Evolutionary conservation across 2,888 invertebrate species (phyloP).

Genomic region (Helleia helle): DNA sequence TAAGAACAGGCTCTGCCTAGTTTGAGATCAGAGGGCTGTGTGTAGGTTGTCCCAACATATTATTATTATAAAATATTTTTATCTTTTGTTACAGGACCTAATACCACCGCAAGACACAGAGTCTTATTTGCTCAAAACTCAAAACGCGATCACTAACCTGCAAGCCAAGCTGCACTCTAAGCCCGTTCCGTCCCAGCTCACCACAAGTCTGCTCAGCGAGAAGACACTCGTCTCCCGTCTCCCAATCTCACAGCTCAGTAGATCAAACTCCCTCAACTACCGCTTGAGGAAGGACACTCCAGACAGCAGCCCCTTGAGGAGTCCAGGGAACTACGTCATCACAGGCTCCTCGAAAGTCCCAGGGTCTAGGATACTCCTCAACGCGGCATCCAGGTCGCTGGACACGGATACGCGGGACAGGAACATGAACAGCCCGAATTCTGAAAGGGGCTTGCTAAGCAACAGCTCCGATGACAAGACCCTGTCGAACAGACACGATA

Average conservation of each 20-base stretch:
- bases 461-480: slow-evolving; percentile 67
- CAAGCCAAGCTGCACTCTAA: slow-evolving; percentile 72
- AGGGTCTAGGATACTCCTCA: slow-evolving; percentile 46
- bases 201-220: slow-evolving; percentile 58
- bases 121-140: slow-evolving; percentile 73
- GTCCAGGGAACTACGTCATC: slow-evolving; percentile 63
- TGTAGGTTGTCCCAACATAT: too few species aligned
- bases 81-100: slow-evolving; percentile 58
- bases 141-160: slow-evolving; percentile 75
- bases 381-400: slow-evolving; percentile 51
- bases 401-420: slow-evolving; percentile 50
- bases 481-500: slow-evolving; percentile 53
- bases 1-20: too few species aligned
- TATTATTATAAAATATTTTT: too few species aligned
- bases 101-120: slow-evolving; percentile 69
- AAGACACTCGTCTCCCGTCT: slow-evolving; percentile 59
- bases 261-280: slow-evolving; percentile 66
- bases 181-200: slow-evolving; percentile 46
- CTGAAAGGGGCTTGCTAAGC: slow-evolving; percentile 44
- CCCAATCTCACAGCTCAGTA: slow-evolving; percentile 57
- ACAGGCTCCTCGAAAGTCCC: slow-evolving; percentile 57
- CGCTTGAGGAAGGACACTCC: slow-evolving; percentile 51
- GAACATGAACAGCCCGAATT: slow-evolving; percentile 62
- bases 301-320: slow-evolving; percentile 60
- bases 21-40: too few species aligned